Percentiles rank a stretch among this genome's conserved stretches.
Evolutionary conservation across 1,140 invertebrate species (phyloP).

Genomic region (Drosophila triauraria): DNA sequence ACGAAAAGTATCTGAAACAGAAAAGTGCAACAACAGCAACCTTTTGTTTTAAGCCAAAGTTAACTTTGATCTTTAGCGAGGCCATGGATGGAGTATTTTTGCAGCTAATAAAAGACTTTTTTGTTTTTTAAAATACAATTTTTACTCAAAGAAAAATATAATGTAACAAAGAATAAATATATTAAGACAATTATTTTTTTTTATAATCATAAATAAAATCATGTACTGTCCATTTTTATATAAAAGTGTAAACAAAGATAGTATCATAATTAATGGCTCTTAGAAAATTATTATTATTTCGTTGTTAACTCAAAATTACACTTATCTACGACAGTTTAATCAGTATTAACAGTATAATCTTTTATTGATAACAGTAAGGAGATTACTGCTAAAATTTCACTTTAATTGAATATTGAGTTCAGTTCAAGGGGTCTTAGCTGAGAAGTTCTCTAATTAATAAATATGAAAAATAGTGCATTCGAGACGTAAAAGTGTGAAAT

Average conservation of each 20-base stretch:
- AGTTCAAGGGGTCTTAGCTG: neutral
- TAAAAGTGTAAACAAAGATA: no score
- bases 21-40: constrained; percentile 20
- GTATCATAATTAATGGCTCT: neutral
- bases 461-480: no score
- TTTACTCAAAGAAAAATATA: neutral
- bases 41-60: constrained; percentile 9
- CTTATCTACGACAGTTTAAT: neutral
- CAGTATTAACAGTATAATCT: no score
- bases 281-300: neutral
- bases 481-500: no score
- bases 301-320: neutral
- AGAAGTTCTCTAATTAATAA: no score
- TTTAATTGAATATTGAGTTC: neutral
- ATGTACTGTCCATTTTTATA: neutral
- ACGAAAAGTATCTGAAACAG: constrained; percentile 19
- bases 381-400: neutral
- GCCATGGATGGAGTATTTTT: neutral
- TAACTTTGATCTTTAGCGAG: constrained; percentile 47
- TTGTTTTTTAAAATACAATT: neutral
- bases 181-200: neutral
- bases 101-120: neutral
- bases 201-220: neutral
- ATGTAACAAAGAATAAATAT: neutral
- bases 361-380: neutral